Base-by-base conservation (phyloP, 2,113 vertebrate species). In the Rhinoderma darwinii region DNA sequence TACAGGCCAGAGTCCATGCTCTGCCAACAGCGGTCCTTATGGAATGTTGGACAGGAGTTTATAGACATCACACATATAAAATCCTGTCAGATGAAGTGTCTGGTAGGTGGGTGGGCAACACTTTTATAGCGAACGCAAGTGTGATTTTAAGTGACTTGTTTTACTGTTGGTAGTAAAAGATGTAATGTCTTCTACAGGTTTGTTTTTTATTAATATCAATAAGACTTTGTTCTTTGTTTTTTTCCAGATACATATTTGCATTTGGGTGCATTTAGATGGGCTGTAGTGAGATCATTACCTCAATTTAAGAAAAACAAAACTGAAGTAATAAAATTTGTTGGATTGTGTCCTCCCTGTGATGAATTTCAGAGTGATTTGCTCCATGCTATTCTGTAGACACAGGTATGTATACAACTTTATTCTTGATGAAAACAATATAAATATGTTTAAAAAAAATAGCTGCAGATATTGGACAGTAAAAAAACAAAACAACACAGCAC, bases 61-160 rank as follows among this genome's bases (percentile, higher is more conserved):
- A 78, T 78, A 78, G 75, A 78, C 75, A 78, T 78, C 75, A 50
- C 75, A 78, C 75, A 54, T 78, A 78, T 78, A 78, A 78, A 78
- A 78, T 78, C 17, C 30, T 10, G n/a, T 54, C 44, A 77, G 47
- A 78, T 78, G 75, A 78, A 54, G 75, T 78, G 75, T 78, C 44
- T 78, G 47, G 44, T 35, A 78, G 75, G 75, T 78, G 75, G 75
- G 75, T 78, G 75, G 75, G 27, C 75, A 30, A 32, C 27, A 3
- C 11, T 51, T 78, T 78, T 77, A 78, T 10, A 35, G 75, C 75
- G 17, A 75, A 25, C 37, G 44, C 22, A 75, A 75, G 73, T 75
- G 73, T 75, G 41, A 75, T 75, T 27, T 75, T 75, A 75, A 75
- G 73, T 75, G 74, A 78, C 27, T 78, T 78, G 75, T 18, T 54